phyloP scores from a whole-genome alignment of 2,113 vertebrate genomes.

The Benitochromis conjunctus region DNA sequence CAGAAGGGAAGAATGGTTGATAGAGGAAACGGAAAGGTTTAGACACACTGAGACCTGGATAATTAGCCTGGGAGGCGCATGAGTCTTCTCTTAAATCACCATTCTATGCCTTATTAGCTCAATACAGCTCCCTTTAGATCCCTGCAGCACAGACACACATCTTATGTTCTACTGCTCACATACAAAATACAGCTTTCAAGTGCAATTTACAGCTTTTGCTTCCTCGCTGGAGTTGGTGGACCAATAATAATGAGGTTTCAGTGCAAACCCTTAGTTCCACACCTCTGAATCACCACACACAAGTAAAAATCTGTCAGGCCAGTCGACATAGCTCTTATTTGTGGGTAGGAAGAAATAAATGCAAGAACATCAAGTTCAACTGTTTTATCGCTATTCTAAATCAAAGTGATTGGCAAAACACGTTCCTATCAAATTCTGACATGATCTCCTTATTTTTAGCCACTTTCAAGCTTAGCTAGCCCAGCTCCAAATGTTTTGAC shows the following conservation, averaged over 20 bases:
- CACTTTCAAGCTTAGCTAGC: neutral
- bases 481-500: neutral
- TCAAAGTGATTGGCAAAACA: neutral
- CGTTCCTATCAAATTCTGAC: neutral
- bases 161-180: neutral
- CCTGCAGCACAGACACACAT: neutral
- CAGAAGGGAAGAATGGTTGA: constrained; percentile 4
- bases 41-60: constrained; percentile 32
- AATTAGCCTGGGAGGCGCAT: constrained; percentile 47
- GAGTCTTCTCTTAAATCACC: constrained; percentile 39
- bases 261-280: neutral
- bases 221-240: neutral
- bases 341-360: neutral
- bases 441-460: rapidly evolving
- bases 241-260: neutral
- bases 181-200: neutral
- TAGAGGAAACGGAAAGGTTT: constrained; percentile 36
- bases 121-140: constrained; percentile 13
- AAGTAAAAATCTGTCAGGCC: neutral
- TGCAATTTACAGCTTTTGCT: neutral
- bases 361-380: neutral
- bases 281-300: neutral
- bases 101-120: constrained; percentile 46
- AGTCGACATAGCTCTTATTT: neutral
- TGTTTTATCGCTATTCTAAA: neutral